These are phyloP conservation scores for Athene noctua DNA, from an alignment of 2,113 vertebrate species.

Conservation along the genomic window DNA sequence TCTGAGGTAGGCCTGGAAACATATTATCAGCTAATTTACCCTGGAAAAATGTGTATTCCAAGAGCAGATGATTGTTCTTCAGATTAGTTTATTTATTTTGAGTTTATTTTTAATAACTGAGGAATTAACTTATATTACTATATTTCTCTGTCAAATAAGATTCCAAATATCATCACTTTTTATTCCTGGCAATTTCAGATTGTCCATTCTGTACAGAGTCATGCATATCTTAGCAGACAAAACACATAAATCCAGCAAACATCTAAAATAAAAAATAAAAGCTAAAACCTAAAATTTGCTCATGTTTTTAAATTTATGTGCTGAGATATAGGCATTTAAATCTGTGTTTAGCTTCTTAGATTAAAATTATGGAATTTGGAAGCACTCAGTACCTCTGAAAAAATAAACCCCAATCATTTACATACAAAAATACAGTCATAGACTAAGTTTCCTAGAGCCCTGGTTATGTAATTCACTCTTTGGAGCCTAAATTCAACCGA, in stretches of 20 bases:
- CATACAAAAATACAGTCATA: not conserved
- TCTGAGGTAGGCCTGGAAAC: not conserved
- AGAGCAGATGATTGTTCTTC: not conserved
- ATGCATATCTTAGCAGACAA: not conserved
- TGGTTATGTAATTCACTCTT: not conserved
- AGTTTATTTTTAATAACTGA: not conserved
- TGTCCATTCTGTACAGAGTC: not conserved
- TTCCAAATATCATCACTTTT: not conserved
- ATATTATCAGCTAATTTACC: not conserved
- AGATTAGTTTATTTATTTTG: not conserved
- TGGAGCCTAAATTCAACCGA: not conserved
- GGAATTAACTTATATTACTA: not conserved
- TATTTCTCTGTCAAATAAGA: not conserved
- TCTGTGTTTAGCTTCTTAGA: not conserved
- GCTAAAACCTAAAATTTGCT: not conserved
- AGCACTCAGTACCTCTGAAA: not conserved
- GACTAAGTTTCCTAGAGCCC: not conserved
- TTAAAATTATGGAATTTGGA: not conserved
- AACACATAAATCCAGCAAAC: not conserved
- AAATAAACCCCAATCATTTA: not conserved
- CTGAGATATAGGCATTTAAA: not conserved
- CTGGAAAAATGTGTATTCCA: not conserved
- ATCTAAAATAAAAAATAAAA: not conserved
- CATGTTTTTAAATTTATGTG: not conserved
- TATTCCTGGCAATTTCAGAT: not conserved